phyloP scores from a whole-genome alignment of 2,888 invertebrate genomes.

The Andricus curvator region DNA sequence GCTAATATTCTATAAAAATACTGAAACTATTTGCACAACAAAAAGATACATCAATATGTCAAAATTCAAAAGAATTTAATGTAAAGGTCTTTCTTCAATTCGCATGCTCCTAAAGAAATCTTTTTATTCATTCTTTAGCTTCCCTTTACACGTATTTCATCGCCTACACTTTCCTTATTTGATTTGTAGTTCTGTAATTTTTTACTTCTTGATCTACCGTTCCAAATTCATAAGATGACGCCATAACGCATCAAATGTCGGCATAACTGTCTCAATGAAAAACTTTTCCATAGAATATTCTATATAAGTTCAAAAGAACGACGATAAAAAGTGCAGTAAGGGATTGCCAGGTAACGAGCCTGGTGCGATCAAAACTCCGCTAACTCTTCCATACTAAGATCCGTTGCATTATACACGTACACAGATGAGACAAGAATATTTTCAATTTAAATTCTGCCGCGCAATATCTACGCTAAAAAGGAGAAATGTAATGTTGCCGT shows the following conservation, averaged over 20 bases:
- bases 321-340: slow-evolving; percentile 22
- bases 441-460: slow-evolving; percentile 25
- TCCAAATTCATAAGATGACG: neutral
- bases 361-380: slow-evolving; percentile 44
- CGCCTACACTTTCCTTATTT: neutral
- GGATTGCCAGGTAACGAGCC: slow-evolving; percentile 43
- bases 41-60: neutral
- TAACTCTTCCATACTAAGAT: slow-evolving; percentile 41
- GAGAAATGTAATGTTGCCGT: slow-evolving; percentile 11
- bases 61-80: neutral
- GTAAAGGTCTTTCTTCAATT: neutral
- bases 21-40: neutral
- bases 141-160: neutral
- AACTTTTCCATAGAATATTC: slow-evolving; percentile 27
- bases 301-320: slow-evolving; percentile 28
- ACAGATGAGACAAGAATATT: slow-evolving; percentile 33
- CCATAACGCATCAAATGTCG: slow-evolving; percentile 27
- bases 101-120: neutral
- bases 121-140: neutral
- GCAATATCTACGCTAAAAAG: neutral
- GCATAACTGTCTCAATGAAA: slow-evolving; percentile 31
- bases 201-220: neutral
- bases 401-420: neutral
- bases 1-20: neutral
- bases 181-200: neutral